Base-by-base conservation (phyloP, 2,113 vertebrate species). In the Capreolus pygargus region DNA sequence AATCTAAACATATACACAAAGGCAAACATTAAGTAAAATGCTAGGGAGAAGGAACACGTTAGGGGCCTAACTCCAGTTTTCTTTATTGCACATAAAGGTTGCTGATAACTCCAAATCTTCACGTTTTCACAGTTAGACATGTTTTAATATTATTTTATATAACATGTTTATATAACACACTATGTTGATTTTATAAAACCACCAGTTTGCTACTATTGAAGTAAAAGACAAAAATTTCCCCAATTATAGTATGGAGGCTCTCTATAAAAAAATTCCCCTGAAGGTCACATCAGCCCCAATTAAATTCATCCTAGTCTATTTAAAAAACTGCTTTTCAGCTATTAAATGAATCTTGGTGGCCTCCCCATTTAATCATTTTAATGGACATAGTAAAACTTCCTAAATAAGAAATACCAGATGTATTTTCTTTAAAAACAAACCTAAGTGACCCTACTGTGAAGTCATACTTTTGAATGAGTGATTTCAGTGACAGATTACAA, bases 101-200 rank as follows among this genome's bases (percentile, higher is more conserved):
- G 94, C 36, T 4, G 91, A 93, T 95, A 96, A 94, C 36, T 91
- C 96, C 81, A 95, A 89, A 30, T 88, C 91, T 95, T 96, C 45
- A 94, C 78, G 83, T 95, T 95, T 97, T 97, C 96, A 98, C 97
- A 98, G 92, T 97, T 94, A 90, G 93, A 93, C 93, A 96, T 87
- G 94, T 54, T 87, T 97, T 36, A 91, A 93, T 86, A 58, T 95
- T 95, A 94, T 87, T 97, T 94, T 97, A 85, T 90, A 89, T 57
- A 96, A 84, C 81, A 57, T 52, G 64, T 89, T 95, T 96, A 92
- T 95, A 91, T n/a, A 96, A 94, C 84, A 92, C 86, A 93, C 64
- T 82, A 93, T 84, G 60, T 96, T 97, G 88, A 86, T 83, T 81
- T 94, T 97, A 95, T 83, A 97, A 97, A 96, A 97, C 70, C 95